These are phyloP conservation scores for Blomia tropicalis DNA, from an alignment of 2,888 invertebrate species.

Conservation along the genomic window DNA sequence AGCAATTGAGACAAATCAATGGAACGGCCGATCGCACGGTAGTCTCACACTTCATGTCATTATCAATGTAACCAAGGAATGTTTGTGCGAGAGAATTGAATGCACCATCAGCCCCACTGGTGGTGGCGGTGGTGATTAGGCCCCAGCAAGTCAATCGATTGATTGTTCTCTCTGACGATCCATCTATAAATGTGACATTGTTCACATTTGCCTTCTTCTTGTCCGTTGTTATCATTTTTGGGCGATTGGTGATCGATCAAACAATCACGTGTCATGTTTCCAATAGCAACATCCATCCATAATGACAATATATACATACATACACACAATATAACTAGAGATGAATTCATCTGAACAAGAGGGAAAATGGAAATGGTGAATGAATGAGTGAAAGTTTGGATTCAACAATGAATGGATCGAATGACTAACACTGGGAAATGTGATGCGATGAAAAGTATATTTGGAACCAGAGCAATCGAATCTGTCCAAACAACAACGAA, in stretches of 20 bases:
- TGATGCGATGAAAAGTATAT: too few species aligned
- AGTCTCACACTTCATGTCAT: too few species aligned
- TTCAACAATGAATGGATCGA: too few species aligned
- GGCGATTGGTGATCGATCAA: slow-evolving; percentile 13
- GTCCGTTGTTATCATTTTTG: neutral
- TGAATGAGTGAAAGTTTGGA: too few species aligned
- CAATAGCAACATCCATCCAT: neutral
- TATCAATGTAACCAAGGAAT: neutral
- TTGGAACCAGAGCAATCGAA: neutral
- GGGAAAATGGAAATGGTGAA: too few species aligned
- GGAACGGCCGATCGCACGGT: too few species aligned
- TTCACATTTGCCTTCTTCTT: neutral
- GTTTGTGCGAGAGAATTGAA: neutral
- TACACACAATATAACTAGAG: neutral
- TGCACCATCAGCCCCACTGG: neutral
- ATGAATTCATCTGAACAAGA: too few species aligned
- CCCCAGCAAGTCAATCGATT: slow-evolving; percentile 11
- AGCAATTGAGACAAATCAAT: slow-evolving; percentile 12
- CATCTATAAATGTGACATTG: too few species aligned
- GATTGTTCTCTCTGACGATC: too few species aligned
- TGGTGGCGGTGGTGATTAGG: neutral
- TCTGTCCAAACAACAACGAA: slow-evolving; percentile 5
- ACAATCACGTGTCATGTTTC: slow-evolving; percentile 15
- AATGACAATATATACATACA: neutral
- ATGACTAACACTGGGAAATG: neutral